Base-by-base conservation (phyloP, 2,113 vertebrate genomes). In the Sterrhoptilus dennistouni region DNA sequence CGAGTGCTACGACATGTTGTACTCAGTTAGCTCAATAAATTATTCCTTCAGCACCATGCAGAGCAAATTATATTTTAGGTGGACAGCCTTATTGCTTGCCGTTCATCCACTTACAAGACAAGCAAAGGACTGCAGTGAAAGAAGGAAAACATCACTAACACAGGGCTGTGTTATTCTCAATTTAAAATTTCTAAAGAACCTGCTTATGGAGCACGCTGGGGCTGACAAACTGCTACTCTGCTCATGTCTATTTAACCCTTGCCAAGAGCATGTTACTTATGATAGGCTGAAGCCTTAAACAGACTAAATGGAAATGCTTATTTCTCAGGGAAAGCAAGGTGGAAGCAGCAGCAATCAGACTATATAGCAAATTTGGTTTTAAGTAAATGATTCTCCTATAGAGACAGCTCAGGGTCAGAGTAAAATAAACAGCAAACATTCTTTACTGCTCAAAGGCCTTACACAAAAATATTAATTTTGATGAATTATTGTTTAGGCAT, bases 51-150 rank as follows among this genome's bases (percentile, higher is more conserved):
- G 64, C 65, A 95, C 53, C 72, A 93, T 31, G 44, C 80, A 89
- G 88, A 96, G 94, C 57, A 98, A 97, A 97, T 97, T 74, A 33
- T 70, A 76, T 94, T 98, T 97, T 90, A 95, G 96, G 88, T 94
- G 97, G 93, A 86, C 83, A 96, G 91, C 81, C 71, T 89, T 97
- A 97, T 95, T 92, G 57, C 56, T 79, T 4, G 2, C 70, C 94
- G 84, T 89, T 94, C 91, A 95, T 90, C 96, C 95, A 95, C 94
- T 96, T 87, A 95, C 57, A 81, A 95, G 92, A 95, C 70, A 93
- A 95, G 72, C 33, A 89, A 85, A 40, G 89, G 71, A 85, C 71
- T 83, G 16, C 4, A 61, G 47, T 38, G 53, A 90, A 93, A 85
- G 56, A n/a, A 75, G 50, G 35, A 75, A 83, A 64, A 12, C 28